Percentiles rank a stretch among this genome's conserved stretches.
Evolutionary conservation across 2,888 invertebrate genomes (phyloP).

Genomic region (Bugula neritina): DNA sequence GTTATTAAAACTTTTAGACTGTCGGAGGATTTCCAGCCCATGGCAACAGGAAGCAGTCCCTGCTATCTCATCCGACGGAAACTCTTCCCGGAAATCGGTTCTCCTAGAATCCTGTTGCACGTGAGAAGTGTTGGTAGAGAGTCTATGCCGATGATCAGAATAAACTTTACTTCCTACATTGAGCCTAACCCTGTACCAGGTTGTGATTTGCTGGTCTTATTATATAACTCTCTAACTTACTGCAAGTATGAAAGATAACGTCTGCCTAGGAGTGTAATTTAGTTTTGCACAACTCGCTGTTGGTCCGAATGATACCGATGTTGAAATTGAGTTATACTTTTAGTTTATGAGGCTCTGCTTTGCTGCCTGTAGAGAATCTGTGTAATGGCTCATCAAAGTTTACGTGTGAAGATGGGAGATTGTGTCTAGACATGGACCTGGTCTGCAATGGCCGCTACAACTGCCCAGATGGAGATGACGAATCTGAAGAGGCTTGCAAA

Average conservation of each 20-base stretch:
- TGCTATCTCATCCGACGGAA: not conserved
- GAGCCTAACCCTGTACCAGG: not conserved
- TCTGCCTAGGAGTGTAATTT: no score
- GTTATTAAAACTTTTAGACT: not conserved
- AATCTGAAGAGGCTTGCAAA: constrained; percentile 15
- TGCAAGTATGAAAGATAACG: no score
- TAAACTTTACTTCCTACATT: constrained; percentile 21
- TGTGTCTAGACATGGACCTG: constrained; percentile 9
- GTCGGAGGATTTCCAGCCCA: not conserved
- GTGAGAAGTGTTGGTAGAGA: not conserved
- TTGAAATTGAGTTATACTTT: no score
- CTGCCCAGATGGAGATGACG: constrained; percentile 24
- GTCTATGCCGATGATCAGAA: not conserved
- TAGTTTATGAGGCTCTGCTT: no score
- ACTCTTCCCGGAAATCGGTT: not conserved
- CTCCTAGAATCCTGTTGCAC: not conserved
- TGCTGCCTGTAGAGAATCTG: no score
- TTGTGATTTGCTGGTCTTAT: no score
- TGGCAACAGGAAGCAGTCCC: not conserved
- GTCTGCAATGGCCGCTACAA: constrained; percentile 1
- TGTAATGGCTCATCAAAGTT: not conserved
- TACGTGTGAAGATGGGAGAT: constrained; percentile 19
- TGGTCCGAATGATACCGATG: no score
- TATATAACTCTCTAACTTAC: no score
- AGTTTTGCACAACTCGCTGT: no score